phyloP scores from a whole-genome alignment of 2,888 invertebrate genomes.

The Drosophila kuntzei region DNA sequence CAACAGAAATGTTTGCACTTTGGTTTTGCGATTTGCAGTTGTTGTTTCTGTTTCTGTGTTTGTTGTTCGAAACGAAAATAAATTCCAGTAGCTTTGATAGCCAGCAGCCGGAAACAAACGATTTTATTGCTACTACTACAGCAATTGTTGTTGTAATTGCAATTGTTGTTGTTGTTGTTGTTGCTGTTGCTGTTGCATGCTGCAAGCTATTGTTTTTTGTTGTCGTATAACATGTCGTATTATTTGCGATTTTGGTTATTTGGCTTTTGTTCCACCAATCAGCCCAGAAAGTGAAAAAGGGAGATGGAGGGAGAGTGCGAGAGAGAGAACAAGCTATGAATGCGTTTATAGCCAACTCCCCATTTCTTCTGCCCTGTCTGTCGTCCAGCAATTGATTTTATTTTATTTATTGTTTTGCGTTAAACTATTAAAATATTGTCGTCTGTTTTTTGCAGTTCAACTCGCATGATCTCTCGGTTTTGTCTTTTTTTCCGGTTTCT shows the following conservation, averaged over 20 bases:
- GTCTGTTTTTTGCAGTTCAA: constrained; percentile 56
- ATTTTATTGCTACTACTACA: constrained; percentile 76
- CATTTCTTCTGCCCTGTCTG: constrained; percentile 36
- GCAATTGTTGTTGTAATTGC: constrained; percentile 62
- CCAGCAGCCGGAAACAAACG: constrained; percentile 73
- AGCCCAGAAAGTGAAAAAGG: constrained; percentile 10
- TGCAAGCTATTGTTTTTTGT: constrained; percentile 57
- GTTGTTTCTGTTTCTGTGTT: constrained; percentile 55
- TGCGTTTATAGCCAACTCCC: constrained; percentile 46
- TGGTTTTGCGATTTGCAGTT: constrained; percentile 80
- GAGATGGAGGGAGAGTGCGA: neutral
- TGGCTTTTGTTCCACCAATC: constrained; percentile 68
- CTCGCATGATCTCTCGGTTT: constrained; percentile 43
- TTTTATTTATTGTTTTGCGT: constrained; percentile 82
- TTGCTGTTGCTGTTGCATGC: constrained; percentile 44
- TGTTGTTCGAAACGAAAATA: constrained; percentile 68
- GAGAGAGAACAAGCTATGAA: constrained; percentile 18
- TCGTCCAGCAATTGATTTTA: constrained; percentile 73
- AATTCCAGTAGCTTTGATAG: constrained; percentile 75
- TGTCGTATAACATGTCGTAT: constrained; percentile 76
- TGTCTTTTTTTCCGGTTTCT: constrained; percentile 30
- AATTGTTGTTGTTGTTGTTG: constrained; percentile 51
- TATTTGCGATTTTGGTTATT: constrained; percentile 77
- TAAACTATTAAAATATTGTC: constrained; percentile 82
- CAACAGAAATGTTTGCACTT: constrained; percentile 76